phyloP scores from a whole-genome alignment of 1,140 invertebrate genomes.

The Copidosoma floridanum region DNA sequence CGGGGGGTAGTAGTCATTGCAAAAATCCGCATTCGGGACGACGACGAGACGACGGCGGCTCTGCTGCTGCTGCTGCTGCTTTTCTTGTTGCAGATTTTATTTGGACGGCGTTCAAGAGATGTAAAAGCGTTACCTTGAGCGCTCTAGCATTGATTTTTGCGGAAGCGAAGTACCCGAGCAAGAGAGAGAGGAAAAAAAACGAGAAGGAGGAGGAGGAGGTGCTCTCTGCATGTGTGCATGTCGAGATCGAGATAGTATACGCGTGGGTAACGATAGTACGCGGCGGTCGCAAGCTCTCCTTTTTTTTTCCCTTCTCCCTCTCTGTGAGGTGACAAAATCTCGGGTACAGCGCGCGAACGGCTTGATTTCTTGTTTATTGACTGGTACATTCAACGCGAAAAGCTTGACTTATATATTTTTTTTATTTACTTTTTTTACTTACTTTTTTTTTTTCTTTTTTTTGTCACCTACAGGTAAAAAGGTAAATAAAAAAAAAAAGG shows the following conservation, averaged over 20 bases:
- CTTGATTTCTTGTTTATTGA: too few species aligned
- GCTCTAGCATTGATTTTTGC: constrained; percentile 18
- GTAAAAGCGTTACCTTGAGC: constrained; percentile 28
- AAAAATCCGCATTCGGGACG: constrained; percentile 16
- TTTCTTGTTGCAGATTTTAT: constrained; percentile 25
- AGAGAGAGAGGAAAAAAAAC: not conserved
- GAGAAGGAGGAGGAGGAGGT: not conserved
- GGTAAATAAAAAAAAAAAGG: too few species aligned
- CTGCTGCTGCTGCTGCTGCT: not conserved
- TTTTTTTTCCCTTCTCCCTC: not conserved
- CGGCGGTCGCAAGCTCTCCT: too few species aligned
- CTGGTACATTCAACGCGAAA: too few species aligned
- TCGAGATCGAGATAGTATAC: too few species aligned
- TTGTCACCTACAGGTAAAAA: too few species aligned
- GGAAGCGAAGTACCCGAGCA: too few species aligned
- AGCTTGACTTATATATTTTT: too few species aligned
- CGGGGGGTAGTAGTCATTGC: not conserved
- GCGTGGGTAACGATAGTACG: too few species aligned
- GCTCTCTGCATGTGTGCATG: too few species aligned
- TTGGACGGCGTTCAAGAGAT: constrained; percentile 27
- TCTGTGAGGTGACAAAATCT: too few species aligned
- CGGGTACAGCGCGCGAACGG: too few species aligned
- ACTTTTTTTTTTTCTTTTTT: not conserved
- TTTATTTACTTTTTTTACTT: not conserved
- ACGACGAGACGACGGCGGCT: not conserved